A percentile compares a stretch with the other conserved stretches of the same genome.
Evolutionary conservation across 2,113 vertebrate species (phyloP).

Genomic region (Hystrix brachyura): DNA sequence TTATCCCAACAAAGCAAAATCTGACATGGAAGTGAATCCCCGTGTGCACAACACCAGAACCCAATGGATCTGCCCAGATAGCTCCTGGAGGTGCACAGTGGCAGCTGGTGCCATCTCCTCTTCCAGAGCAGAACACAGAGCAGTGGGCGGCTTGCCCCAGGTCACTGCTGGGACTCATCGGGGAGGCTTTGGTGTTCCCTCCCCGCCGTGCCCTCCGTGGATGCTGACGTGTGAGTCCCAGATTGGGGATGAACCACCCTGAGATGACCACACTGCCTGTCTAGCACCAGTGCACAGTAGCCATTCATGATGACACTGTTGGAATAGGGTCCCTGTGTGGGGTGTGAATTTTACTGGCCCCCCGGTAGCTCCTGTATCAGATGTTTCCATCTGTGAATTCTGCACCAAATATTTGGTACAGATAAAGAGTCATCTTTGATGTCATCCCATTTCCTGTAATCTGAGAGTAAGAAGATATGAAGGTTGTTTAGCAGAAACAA

Average conservation of each 20-base stretch:
- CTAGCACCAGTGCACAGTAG: background rate
- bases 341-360: background rate
- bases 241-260: background rate
- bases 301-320: background rate
- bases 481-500: background rate
- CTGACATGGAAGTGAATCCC: background rate
- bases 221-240: background rate
- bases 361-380: background rate
- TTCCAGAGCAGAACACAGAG: background rate
- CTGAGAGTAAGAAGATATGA: background rate
- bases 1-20: background rate
- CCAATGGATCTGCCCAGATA: background rate
- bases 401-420: background rate
- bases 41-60: fast-evolving
- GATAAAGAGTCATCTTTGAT: background rate
- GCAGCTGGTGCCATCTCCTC: background rate
- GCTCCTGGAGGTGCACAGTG: background rate
- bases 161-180: background rate
- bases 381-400: background rate
- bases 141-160: background rate
- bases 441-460: background rate
- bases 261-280: no score
- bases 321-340: background rate
- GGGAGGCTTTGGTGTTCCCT: background rate
- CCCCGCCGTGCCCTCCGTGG: background rate